Percentiles rank a stretch among this genome's conserved stretches.
Evolutionary conservation across 2,888 invertebrate genomes (phyloP).

Genomic region (Eupithecia insigniata): DNA sequence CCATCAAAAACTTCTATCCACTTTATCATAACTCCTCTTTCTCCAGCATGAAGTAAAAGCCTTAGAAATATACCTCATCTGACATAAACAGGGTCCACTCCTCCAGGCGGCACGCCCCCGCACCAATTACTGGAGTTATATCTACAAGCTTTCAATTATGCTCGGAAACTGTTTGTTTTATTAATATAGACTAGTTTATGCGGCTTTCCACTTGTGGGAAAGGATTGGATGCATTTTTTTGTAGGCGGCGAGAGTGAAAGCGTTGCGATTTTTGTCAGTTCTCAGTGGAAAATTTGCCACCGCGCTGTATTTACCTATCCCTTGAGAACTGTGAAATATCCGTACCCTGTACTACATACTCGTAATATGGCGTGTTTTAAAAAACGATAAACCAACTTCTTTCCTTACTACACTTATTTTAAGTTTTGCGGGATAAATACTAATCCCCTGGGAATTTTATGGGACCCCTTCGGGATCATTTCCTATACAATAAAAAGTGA

Average conservation of each 20-base stretch:
- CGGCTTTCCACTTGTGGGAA: neutral
- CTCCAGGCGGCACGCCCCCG: neutral
- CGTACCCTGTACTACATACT: too few relatives aligned
- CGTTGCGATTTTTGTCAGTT: neutral
- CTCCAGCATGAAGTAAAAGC: neutral
- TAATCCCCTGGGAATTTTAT: too few relatives aligned
- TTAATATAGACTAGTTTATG: neutral
- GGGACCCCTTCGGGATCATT: too few relatives aligned
- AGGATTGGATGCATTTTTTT: neutral
- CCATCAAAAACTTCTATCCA: too few relatives aligned
- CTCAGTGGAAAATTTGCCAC: neutral
- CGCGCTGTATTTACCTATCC: neutral
- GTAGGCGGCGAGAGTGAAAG: neutral
- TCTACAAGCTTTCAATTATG: conserved; percentile 1
- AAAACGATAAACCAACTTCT: too few relatives aligned
- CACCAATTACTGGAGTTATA: neutral
- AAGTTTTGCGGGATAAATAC: too few relatives aligned
- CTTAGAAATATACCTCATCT: neutral
- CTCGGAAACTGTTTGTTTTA: conserved; percentile 1
- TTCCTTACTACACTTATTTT: too few relatives aligned
- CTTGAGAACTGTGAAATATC: neutral
- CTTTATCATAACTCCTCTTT: neutral
- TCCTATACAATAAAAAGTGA: too few relatives aligned
- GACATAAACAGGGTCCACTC: neutral
- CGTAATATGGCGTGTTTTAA: too few relatives aligned